These are phyloP conservation scores for Drosophila paramelanica DNA, from an alignment of 2,888 invertebrate genomes.

Conservation along the genomic window DNA sequence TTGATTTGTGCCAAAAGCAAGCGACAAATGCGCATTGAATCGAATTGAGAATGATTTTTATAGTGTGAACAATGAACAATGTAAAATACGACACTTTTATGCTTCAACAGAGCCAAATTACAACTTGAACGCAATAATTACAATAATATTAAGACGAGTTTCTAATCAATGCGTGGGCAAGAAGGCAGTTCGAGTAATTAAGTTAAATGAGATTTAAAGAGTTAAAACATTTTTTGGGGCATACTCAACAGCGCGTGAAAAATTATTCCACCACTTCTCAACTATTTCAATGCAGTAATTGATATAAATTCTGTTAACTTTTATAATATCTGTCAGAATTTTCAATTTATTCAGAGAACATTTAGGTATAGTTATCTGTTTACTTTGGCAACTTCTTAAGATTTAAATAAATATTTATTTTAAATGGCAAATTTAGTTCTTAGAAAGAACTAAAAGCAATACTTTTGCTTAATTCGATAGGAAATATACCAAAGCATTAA, in stretches of 20 bases:
- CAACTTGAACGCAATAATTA: neutral
- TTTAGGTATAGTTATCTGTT: too few relatives aligned
- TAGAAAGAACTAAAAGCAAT: too few relatives aligned
- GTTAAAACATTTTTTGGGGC: neutral
- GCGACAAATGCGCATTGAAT: conserved; percentile 70
- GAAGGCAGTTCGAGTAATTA: conserved; percentile 18
- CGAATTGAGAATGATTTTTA: conserved; percentile 66
- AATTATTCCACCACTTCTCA: neutral
- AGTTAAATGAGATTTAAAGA: conserved; percentile 3
- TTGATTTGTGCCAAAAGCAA: conserved; percentile 69
- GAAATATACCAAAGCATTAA: neutral
- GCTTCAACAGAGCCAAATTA: conserved; percentile 2
- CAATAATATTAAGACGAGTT: conserved; percentile 7
- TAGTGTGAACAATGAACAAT: conserved; percentile 33
- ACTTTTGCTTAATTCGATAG: too few relatives aligned
- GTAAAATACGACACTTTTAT: conserved; percentile 31
- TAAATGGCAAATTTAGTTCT: too few relatives aligned
- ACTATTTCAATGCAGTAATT: neutral
- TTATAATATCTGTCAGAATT: too few relatives aligned
- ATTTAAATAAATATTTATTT: too few relatives aligned
- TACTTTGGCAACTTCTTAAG: too few relatives aligned
- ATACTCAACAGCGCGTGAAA: conserved; percentile 20
- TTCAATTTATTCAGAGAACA: too few relatives aligned
- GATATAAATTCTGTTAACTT: neutral
- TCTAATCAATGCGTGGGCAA: conserved; percentile 48